Percentiles rank a stretch among this genome's conserved stretches.
phyloP scores from a whole-genome alignment of 2,888 invertebrate genomes.

The Augiades crinisus region DNA sequence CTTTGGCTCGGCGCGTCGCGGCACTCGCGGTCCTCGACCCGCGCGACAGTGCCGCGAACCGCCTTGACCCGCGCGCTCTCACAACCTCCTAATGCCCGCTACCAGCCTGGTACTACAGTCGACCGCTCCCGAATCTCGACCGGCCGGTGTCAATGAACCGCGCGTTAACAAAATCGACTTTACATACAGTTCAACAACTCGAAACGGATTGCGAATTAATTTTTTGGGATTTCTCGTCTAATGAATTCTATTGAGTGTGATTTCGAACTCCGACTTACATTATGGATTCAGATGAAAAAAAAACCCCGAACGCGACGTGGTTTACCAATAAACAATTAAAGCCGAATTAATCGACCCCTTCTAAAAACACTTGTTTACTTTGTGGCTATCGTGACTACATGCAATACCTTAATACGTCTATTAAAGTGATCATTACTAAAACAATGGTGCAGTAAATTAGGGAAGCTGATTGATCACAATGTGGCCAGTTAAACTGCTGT shows the following conservation, averaged over 20 bases:
- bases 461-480: constrained; percentile 41
- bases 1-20: constrained; percentile 54
- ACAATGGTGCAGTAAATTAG: constrained; percentile 40
- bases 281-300: constrained; percentile 14
- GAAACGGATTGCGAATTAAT: constrained; percentile 22
- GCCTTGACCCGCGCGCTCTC: constrained; percentile 67
- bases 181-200: constrained; percentile 21
- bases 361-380: background rate
- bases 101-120: constrained; percentile 51
- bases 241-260: constrained; percentile 16
- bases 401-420: background rate
- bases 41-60: constrained; percentile 45
- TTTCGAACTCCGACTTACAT: constrained; percentile 14
- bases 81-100: constrained; percentile 55
- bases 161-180: constrained; percentile 21
- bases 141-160: constrained; percentile 23
- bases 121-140: constrained; percentile 38
- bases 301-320: background rate
- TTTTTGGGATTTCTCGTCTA: constrained; percentile 11
- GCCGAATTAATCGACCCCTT: background rate
- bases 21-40: constrained; percentile 71
- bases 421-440: constrained; percentile 16
- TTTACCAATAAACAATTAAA: background rate
- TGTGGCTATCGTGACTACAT: constrained; percentile 1
- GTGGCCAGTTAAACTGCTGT: constrained; percentile 40